Conservation (phyloP, 2,888 invertebrate genomes). For the Pimpla rufipes region DNA sequence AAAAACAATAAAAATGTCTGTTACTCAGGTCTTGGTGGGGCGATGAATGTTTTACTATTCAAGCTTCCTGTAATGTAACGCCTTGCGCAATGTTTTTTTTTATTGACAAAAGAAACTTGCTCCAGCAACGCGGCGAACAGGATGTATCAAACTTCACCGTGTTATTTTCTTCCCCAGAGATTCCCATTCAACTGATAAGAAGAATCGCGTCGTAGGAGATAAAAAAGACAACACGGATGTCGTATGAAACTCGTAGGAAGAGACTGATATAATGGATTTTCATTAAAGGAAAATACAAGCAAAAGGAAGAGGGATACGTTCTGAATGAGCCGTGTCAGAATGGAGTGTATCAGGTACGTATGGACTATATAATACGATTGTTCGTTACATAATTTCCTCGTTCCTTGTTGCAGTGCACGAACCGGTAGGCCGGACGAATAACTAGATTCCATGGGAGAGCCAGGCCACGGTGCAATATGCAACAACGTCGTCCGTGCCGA, state of each 20-base stretch:
- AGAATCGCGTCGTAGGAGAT: not conserved
- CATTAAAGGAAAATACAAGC: not conserved
- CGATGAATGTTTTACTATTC: not conserved
- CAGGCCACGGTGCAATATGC: not conserved
- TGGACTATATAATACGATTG: constrained; percentile 42
- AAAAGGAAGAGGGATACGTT: not conserved
- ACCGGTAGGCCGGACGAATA: constrained; percentile 27
- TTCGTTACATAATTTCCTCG: constrained; percentile 66
- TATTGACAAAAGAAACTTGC: not conserved
- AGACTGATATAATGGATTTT: constrained; percentile 5
- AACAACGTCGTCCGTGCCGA: not conserved
- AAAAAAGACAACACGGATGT: not conserved
- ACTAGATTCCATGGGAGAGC: constrained; percentile 45
- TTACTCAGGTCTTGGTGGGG: not conserved
- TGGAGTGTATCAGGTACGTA: constrained; percentile 21
- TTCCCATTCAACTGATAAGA: not conserved
- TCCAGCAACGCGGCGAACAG: not conserved
- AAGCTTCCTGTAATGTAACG: not conserved
- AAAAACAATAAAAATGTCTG: constrained; percentile 1
- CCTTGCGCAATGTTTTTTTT: not conserved
- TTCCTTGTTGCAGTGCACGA: constrained; percentile 35
- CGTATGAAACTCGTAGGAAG: not conserved
- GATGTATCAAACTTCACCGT: not conserved
- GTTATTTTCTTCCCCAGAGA: not conserved
- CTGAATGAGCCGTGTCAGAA: constrained; percentile 24